These are phyloP conservation scores for Diadophis punctatus DNA, from an alignment of 2,113 vertebrate species.

Conservation along the genomic window DNA sequence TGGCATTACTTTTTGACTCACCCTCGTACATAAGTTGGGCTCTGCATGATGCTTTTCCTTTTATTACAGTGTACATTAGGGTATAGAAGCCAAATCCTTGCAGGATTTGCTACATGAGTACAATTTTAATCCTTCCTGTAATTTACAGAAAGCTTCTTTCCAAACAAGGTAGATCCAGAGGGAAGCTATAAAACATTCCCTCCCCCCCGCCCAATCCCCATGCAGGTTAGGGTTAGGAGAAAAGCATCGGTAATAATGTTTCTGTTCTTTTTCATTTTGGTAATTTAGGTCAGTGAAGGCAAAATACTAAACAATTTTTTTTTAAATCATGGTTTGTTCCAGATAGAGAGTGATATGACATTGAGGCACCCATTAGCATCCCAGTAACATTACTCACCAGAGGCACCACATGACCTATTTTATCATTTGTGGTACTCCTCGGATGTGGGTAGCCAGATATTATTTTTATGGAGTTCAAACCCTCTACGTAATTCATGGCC, in stretches of 20 bases:
- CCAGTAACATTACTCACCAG: not conserved
- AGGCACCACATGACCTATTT: not conserved
- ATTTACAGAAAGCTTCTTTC: not conserved
- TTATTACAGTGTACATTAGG: not conserved
- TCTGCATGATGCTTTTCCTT: not conserved
- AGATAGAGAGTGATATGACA: not conserved
- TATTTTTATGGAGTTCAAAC: not conserved
- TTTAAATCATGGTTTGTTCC: not conserved
- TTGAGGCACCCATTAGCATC: not conserved
- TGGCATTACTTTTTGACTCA: too few species aligned
- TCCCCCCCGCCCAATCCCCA: not conserved
- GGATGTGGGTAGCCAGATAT: not conserved
- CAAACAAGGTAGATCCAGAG: not conserved
- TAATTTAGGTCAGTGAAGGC: not conserved
- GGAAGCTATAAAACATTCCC: not conserved
- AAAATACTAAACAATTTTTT: not conserved
- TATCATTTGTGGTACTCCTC: not conserved
- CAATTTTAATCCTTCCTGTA: not conserved
- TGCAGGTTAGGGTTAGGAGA: not conserved
- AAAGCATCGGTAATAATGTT: not conserved
- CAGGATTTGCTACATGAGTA: not conserved
- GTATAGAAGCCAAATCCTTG: not conserved
- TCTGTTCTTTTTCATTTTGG: not conserved
- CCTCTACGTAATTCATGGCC: not conserved
- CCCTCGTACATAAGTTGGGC: not conserved